Evolutionary conservation across 2,113 vertebrate species (phyloP), one percentile per base, ranked within the genome.

Genomic region (Erinaceus europaeus): DNA sequence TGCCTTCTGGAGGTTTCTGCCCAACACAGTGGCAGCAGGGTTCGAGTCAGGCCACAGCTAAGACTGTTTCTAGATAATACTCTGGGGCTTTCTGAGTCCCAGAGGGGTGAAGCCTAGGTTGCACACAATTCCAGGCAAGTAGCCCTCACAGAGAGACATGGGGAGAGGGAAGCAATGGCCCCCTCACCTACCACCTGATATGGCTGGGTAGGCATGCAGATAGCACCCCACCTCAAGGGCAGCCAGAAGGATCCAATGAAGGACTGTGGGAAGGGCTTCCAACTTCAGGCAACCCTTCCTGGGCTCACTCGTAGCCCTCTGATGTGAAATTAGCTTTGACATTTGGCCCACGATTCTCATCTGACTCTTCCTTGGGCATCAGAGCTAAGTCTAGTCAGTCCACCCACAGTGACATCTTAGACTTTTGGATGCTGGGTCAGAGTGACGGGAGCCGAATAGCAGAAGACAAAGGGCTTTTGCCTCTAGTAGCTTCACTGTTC

Each of bases 61-160:
- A 71, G 17, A 38, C 48, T 67, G 50, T 27, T 46, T 77, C 50
- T 40, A 78, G 64, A 62, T 4, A 83, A 48, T 18, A 36, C 48
- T 34, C 72, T 14, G 85, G 81, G 80, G n/a, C n/a, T 90, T 94
- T 89, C 72, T 76, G 68, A 21, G 12, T 36, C 34, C 48, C 21
- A 50, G 13, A 42, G 68, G 67, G 17, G 73, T 48, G 48, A 87
- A 69, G 53, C 76, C 48, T 74, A 38, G 44, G 61, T 21, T 52
- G 67, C 1, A 18, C 11, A 4, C 14, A 1, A 42, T 1, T 6
- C 21, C 27, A 11, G 13, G 20, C 13, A n/a, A 34, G 25, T 34
- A 55, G 34, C 52, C n/a, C n/a, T n/a, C n/a, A n/a, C n/a, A n/a
- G 18, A 34, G 5, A 44, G 6, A 44, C 59, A 1, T 0, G 17